Evolutionary conservation across 1,140 invertebrate genomes (phyloP), one percentile per base, ranked within the genome.

Genomic region (Wasmannia auropunctata): DNA sequence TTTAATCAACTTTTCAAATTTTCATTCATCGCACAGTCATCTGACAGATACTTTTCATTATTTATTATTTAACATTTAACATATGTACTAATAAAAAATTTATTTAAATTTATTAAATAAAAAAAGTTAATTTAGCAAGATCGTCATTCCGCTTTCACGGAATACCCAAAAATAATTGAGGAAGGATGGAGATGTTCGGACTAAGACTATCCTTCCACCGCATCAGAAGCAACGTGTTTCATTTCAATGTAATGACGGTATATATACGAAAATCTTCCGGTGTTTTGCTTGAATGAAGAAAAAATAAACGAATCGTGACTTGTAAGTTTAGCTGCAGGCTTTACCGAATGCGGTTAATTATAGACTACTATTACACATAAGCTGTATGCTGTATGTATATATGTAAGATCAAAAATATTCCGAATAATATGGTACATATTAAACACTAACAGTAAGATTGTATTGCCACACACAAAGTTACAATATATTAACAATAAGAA

Each of bases 221-320:
- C 31, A 60, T 76, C 56, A 37, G 49, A 72, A 70, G 88, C 88
- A 90, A 89, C 22, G 87, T 90, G 88, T 86, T 89, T 88, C 60
- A 46, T 89, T 62, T 89, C 88, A 77, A 49, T 14, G 86, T 72
- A 72, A 62, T 46, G 46, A 40, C 14, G 0, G 28, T 51, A 46
- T 65, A 46, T 65, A 77, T 56, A 58, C n/a, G 43, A 54, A 54
- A 56, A 86, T 86, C 51, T 54, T 22, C 14, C 43, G 31, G 54
- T 85, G 74, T 85, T 85, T 85, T 85, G 28, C 14, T 1, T 37
- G 11, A 40, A 58, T 8, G 34, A 69, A 56, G 46, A 40, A 86
- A 54, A 86, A 89, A 89, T 22, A 89, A 89, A 89, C 81, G 16
- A 25, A 28, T 40, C 19, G 34, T 37, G 1, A 11, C 25, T 75